phyloP scores from a whole-genome alignment of 2,797 vertebrate species.

The Peromyscus melanophrys region DNA sequence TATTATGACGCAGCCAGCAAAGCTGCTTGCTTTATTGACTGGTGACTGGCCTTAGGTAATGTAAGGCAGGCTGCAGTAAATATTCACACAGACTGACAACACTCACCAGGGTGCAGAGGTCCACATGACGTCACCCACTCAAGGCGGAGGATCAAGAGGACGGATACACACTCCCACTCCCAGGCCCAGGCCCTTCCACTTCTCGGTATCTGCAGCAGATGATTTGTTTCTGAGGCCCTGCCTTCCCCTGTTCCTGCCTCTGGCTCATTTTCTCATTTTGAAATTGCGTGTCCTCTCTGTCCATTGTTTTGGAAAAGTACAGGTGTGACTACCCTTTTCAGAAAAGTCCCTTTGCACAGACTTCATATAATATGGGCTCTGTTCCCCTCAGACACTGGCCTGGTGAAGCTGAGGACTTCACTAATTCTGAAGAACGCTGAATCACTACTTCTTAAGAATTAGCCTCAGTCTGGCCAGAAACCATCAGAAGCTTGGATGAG shows the following conservation, averaged over 20 bases:
- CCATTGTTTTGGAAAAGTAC: neutral
- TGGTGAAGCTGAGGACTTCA: neutral
- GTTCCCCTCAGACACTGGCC: neutral
- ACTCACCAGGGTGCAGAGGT: neutral
- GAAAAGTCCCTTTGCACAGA: neutral
- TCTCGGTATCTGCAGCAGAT: neutral
- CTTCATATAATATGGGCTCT: rapidly evolving
- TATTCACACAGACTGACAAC: neutral
- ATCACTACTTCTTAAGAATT: neutral
- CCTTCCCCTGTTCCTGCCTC: neutral
- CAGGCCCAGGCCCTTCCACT: rapidly evolving
- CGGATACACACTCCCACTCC: rapidly evolving
- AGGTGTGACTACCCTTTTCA: neutral
- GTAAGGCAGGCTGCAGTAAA: neutral
- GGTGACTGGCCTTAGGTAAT: no score
- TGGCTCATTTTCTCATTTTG: neutral
- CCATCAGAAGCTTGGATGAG: neutral
- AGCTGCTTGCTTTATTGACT: neutral
- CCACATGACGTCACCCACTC: neutral
- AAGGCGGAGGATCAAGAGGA: rapidly evolving
- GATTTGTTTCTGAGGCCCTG: neutral
- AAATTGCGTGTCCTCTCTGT: conserved; percentile 10
- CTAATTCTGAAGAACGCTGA: neutral
- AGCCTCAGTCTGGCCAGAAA: no score
- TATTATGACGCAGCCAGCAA: neutral